Percentiles rank a stretch among this genome's conserved stretches.
These are phyloP conservation scores for Drosophila gaucha DNA, from an alignment of 2,888 invertebrate species.

Conservation along the genomic window DNA sequence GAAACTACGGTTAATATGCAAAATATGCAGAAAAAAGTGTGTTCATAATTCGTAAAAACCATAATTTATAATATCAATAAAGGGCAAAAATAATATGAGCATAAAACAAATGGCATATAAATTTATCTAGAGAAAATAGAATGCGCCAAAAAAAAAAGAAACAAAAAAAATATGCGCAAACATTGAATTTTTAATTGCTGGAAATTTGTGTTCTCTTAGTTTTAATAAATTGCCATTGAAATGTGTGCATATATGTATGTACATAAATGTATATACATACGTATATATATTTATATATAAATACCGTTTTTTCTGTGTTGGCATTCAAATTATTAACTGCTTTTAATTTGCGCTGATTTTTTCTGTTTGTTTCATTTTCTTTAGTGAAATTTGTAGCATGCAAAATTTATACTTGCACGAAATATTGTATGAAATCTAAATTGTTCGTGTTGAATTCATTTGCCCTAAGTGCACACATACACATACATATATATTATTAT, in stretches of 20 bases:
- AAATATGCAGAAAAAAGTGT: conserved; percentile 2
- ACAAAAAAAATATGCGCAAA: conserved; percentile 44
- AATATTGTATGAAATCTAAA: conserved; percentile 61
- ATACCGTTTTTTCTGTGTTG: conserved; percentile 4
- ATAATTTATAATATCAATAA: conserved; percentile 76
- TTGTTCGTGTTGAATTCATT: conserved; percentile 49
- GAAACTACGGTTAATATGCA: conserved; percentile 25
- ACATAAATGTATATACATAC: background rate
- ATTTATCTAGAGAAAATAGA: conserved; percentile 13
- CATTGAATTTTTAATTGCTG: conserved; percentile 76
- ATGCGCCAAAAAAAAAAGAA: background rate
- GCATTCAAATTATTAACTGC: conserved; percentile 67
- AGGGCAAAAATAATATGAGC: conserved; percentile 32
- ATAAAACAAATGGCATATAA: conserved; percentile 35
- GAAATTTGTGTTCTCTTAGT: conserved; percentile 64
- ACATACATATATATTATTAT: conserved; percentile 7
- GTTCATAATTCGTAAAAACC: conserved; percentile 55
- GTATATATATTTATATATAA: background rate
- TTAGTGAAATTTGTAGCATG: conserved; percentile 26
- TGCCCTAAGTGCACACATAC: conserved; percentile 25
- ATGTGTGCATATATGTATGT: background rate
- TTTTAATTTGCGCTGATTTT: conserved; percentile 46
- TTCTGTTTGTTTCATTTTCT: conserved; percentile 4
- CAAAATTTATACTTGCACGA: conserved; percentile 43
- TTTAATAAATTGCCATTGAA: conserved; percentile 48